Percentiles rank a stretch among this genome's conserved stretches.
phyloP scores from a whole-genome alignment of 2,888 invertebrate genomes.

The Gymnosoma rotundatum region DNA sequence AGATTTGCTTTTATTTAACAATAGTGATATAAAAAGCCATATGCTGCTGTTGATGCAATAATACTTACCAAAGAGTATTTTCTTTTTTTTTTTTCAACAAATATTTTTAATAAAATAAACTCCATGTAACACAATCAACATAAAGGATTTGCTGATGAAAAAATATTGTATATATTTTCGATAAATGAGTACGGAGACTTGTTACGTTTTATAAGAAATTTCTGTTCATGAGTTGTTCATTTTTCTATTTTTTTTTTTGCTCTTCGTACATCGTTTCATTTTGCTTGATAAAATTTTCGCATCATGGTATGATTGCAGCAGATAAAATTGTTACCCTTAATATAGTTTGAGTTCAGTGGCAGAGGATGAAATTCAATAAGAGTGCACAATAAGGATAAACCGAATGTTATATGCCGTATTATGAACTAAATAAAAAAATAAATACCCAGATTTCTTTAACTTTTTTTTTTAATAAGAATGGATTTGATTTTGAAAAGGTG shows the following conservation, averaged over 20 bases:
- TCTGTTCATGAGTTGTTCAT: conserved; percentile 72
- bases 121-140: conserved; percentile 80
- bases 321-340: conserved; percentile 46
- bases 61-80: neutral
- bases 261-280: conserved; percentile 52
- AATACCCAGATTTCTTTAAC: too few species aligned
- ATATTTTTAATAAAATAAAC: conserved; percentile 80
- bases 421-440: neutral
- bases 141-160: conserved; percentile 77
- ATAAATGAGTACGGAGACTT: conserved; percentile 32
- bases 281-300: conserved; percentile 77
- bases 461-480: too few species aligned
- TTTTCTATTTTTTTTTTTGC: conserved; percentile 5
- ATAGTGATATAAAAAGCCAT: conserved; percentile 41
- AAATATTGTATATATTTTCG: conserved; percentile 70
- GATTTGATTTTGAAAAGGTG: too few species aligned
- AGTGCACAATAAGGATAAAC: neutral
- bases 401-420: neutral
- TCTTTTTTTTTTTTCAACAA: conserved; percentile 26
- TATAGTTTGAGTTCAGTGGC: conserved; percentile 17
- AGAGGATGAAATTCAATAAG: neutral
- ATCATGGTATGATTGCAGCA: conserved; percentile 70
- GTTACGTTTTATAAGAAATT: conserved; percentile 65
- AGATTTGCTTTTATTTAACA: conserved; percentile 17
- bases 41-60: conserved; percentile 26